Evolutionary conservation across 1,140 invertebrate species (phyloP).

Genomic region (Hyles euphorbiae): DNA sequence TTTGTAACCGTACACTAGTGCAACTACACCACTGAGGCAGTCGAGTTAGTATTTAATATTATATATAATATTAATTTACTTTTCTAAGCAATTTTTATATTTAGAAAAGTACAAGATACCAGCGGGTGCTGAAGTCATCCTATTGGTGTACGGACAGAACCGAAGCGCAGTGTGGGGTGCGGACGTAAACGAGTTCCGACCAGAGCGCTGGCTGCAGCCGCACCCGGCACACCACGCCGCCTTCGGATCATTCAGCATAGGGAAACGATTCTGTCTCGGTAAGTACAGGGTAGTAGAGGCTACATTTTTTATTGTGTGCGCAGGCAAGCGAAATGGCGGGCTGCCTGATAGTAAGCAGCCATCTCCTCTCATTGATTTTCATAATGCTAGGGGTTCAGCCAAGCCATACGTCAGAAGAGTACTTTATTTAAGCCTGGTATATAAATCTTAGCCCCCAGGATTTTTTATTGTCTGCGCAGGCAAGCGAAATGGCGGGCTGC

Average conservation of each 20-base stretch:
- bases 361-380: neutral
- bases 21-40: too few species aligned
- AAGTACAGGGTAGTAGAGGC: neutral
- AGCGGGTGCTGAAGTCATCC: conserved; percentile 12
- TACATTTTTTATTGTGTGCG: too few species aligned
- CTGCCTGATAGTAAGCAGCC: neutral
- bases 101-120: conserved; percentile 19
- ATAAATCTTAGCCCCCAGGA: too few species aligned
- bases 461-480: too few species aligned
- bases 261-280: conserved; percentile 9
- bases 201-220: conserved; percentile 31
- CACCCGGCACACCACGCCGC: neutral
- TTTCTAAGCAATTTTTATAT: neutral
- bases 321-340: neutral
- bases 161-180: conserved; percentile 33
- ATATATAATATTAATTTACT: too few species aligned
- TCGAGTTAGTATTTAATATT: too few species aligned
- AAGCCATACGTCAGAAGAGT: too few species aligned
- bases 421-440: too few species aligned
- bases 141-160: conserved; percentile 26
- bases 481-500: neutral
- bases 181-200: conserved; percentile 32
- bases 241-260: conserved; percentile 1
- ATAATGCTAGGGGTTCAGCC: neutral
- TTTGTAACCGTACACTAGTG: too few species aligned